Percentiles rank a stretch among this genome's conserved stretches.
Conservation (phyloP, 2,797 vertebrate genomes). For the Notolabrus celidotus region DNA sequence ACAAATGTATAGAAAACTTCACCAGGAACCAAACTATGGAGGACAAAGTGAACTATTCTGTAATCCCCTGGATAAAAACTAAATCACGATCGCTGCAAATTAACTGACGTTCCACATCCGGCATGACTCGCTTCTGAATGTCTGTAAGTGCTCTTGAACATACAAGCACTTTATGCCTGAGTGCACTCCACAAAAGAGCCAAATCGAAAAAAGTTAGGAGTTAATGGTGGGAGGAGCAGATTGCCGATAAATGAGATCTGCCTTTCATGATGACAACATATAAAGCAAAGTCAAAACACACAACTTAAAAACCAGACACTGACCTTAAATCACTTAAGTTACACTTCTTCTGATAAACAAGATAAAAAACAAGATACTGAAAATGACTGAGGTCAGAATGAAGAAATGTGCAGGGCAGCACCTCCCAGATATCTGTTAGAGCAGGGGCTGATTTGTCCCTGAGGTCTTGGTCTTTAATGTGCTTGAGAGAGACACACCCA, state of each 20-base stretch:
- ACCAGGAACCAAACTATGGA: background rate
- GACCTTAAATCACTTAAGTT: too few species aligned
- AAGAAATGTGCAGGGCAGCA: conserved; percentile 16
- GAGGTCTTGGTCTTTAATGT: conserved; percentile 53
- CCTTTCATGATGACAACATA: too few species aligned
- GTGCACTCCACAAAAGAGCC: background rate
- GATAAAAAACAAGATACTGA: conserved; percentile 9
- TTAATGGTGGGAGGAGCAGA: too few species aligned
- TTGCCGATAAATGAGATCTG: too few species aligned
- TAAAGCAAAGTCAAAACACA: too few species aligned
- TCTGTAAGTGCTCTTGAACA: conserved; percentile 1
- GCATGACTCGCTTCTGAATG: conserved; percentile 13
- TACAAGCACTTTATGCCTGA: background rate
- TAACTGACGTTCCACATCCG: background rate
- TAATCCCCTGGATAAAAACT: background rate
- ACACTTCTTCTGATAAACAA: background rate
- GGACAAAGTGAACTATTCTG: conserved; percentile 4
- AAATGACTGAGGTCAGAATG: background rate
- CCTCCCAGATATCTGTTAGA: conserved; percentile 66
- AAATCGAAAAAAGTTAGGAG: background rate
- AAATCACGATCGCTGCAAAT: background rate
- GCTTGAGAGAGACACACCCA: conserved; percentile 43
- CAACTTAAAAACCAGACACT: too few species aligned
- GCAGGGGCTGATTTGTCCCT: conserved; percentile 65
- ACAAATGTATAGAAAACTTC: background rate